Evolutionary conservation across 2,888 invertebrate genomes (phyloP).

Genomic region (Synergus japonicus): DNA sequence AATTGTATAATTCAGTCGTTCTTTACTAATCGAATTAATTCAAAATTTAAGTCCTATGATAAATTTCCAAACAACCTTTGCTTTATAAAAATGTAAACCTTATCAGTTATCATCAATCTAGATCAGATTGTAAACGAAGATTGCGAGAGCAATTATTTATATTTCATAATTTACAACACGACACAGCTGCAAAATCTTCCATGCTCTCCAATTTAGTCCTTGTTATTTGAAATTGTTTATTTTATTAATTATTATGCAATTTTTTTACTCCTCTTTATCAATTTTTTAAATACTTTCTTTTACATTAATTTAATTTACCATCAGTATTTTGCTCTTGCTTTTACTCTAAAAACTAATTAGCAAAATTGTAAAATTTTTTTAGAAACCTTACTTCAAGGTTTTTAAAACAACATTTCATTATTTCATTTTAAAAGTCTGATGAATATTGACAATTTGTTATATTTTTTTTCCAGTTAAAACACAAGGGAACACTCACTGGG

Average conservation of each 20-base stretch:
- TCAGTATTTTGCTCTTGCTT: not conserved
- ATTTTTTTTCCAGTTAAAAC: constrained; percentile 67
- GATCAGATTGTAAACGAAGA: not conserved
- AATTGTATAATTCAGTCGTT: not conserved
- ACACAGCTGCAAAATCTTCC: not conserved
- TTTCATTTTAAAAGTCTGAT: not conserved
- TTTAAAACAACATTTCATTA: no score
- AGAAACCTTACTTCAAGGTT: no score
- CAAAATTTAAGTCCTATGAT: not conserved
- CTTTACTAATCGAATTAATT: not conserved
- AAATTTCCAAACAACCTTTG: not conserved
- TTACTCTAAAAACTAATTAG: no score
- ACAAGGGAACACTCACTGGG: constrained; percentile 85
- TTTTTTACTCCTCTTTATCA: not conserved
- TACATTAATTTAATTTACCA: not conserved
- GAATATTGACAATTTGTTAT: constrained; percentile 30
- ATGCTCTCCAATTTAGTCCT: not conserved
- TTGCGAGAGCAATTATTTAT: constrained; percentile 16
- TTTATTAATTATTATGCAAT: not conserved
- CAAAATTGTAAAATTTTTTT: no score
- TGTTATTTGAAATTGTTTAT: not conserved
- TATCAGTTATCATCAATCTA: constrained; percentile 18
- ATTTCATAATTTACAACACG: not conserved
- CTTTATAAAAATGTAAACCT: not conserved
- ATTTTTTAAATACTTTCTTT: not conserved